Evolutionary conservation across 2,888 invertebrate species (phyloP), one percentile per base, ranked within the genome.

Genomic region (Neoscelio sp.): DNA sequence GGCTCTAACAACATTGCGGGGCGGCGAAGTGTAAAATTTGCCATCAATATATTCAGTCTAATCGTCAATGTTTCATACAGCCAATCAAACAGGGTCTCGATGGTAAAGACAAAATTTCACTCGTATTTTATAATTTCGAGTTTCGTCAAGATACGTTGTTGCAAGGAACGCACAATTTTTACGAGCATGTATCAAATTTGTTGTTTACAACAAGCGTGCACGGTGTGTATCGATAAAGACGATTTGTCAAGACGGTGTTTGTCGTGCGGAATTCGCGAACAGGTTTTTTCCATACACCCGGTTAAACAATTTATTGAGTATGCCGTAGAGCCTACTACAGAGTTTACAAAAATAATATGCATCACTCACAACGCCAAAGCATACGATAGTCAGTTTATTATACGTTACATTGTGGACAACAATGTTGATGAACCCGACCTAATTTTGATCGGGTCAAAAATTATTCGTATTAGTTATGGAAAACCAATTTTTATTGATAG

Each of bases 171-270:
- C 30, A 67, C 1, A 33, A 65, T 2, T n/a, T 28, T 28, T 23
- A 54, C 26, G 26, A 35, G 7, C 56, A 70, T 10, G n/a, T 26
- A 3, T 15, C 35, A 5, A 68, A 33, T 13, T 48, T 64, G 2
- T 64, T 4, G 3, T 3, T 7, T 38, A 6, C 10, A 60, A 7
- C 30, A 48, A 33, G 38, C 23, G 35, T 64, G 48, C 33, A 10
- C 54, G 12, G 83, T 93, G 93, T 85, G 50, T 38, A 35, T 70
- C 17, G 70, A 58, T 26, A 13, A 23, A 5, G 13, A 52, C 8
- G 4, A 52, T 18, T 20, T 20, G n/a, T 28, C 28, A 7, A 1
- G 2, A 1, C 2, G 2, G 8, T 52, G 30, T 20, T 3, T 12
- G 0, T 13, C 1, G 2, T 60, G 60, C 33, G 58, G 68, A 35